Evolutionary conservation across 2,888 invertebrate species (phyloP), one percentile per base, ranked within the genome.

Genomic region (Orthosia gothica): DNA sequence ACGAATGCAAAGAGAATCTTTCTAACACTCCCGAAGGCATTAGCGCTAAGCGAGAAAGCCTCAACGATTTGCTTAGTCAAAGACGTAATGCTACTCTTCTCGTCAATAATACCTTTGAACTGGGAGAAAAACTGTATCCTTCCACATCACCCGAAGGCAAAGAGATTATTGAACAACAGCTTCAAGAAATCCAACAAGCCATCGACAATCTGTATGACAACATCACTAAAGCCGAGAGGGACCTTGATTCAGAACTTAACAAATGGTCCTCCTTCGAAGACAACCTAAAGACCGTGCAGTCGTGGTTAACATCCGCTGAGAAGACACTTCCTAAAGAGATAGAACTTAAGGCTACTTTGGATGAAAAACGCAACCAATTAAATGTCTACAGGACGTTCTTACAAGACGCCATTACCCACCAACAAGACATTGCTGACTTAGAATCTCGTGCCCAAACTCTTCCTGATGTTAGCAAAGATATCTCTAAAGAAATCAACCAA

Each of bases 221-320:
- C 79, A 97, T 99, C 54, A 97, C 97, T n/a, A 97, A 97, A 76
- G 97, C 98, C 1, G 98, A 98, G 85, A 97, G 98, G 73, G 98
- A 98, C 87, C 97, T 99, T 40, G 98, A 99, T 93, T 97, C 98
- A 0, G 98, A 98, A 94, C 97, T 99, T 71, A 97, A 97, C 64
- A 97, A 98, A 87, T 99, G 99, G 99, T 98, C 98, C 23, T 98
- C 98, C 5, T 99, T 99, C 91, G 99, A 99, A 92, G 99, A 99
- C 89, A 98, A 98, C 84, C 97, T 98, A 18, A 98, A 98, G 72
- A 97, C 97, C 59, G 97, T 99, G 45, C 97, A 98, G 87, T 97
- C 97, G 69, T 99, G 99, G 99, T 92, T 99, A 71, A 97, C 97
- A 58, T 97, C 97, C 70, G 97, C 98, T 12, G 98, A 99, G 90